Base-by-base conservation (phyloP, 2,888 invertebrate species). In the Drosophila kambysellisi region DNA sequence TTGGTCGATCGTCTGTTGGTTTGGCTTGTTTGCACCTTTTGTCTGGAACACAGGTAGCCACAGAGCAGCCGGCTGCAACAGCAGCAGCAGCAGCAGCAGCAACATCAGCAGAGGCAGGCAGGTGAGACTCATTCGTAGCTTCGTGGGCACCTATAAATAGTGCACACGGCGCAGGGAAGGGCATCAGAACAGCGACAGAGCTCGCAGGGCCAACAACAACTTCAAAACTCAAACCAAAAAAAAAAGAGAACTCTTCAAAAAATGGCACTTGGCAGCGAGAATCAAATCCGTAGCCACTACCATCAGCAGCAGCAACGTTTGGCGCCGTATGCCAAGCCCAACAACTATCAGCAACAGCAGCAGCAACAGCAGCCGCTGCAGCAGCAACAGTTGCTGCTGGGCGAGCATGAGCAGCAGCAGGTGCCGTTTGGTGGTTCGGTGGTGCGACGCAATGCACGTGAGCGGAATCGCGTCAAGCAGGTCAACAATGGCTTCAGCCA, bases 381-480 rank as follows among this genome's bases (percentile, higher is more conserved):
- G 29, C 61, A 68, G 17, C 69, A 70, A 46, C 65, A 58, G 33
- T 57, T 57, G 71, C 53, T 51, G 57, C 54, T 65, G 17, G 50
- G 32, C 29, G 76, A 81, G 30, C 51, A 73, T n/a, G 68, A 50
- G 29, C 11, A 51, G 12, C 57, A 43, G 30, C 57, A 71, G 48
- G 57, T 71, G 17, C 63, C 71, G 5, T 53, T 70, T 29, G 88
- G 89, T 71, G 96, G 97, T 61, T 97, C 98, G 8, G 98, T 98
- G 20, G 97, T 97, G 1, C 94, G 98, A 64, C 95, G 99, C 86
- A 99, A 99, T 93, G 99, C 98, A 48, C 95, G 99, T 33, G 99
- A 99, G 93, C 94, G 99, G 83, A 98, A 98, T 93, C 95, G 99
- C 81, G 98, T 98, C 80, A 98, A 98, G 93, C 98, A 98, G 95